Evolutionary conservation across 1,140 invertebrate genomes (phyloP).

Genomic region (Bombus waltoni): DNA sequence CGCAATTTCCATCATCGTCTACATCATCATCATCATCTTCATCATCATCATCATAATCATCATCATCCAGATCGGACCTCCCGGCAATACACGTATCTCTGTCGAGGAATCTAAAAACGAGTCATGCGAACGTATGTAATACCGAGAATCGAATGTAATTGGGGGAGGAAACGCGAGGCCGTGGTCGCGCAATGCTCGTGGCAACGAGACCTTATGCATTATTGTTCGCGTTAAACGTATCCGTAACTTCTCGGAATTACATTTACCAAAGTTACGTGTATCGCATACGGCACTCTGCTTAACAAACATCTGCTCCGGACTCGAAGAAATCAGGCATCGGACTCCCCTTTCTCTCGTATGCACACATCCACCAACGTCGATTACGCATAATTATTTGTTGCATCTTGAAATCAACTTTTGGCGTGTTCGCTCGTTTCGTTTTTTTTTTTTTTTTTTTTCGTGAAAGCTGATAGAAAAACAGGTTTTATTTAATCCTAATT

Average conservation of each 20-base stretch:
- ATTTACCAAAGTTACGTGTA: conserved; percentile 37
- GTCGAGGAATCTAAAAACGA: conserved; percentile 57
- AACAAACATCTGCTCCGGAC: conserved; percentile 47
- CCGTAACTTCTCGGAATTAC: conserved; percentile 46
- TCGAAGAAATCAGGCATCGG: conserved; percentile 31
- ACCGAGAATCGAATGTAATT: conserved; percentile 59
- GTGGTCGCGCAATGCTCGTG: conserved; percentile 25
- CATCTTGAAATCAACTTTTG: not conserved
- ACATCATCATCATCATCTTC: conserved; percentile 57
- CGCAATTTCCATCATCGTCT: conserved; percentile 52
- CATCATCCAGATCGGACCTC: conserved; percentile 64
- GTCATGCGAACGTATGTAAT: conserved; percentile 54
- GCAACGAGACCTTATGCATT: conserved; percentile 27
- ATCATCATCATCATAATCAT: conserved; percentile 58
- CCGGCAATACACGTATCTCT: conserved; percentile 54
- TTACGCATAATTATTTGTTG: conserved; percentile 45
- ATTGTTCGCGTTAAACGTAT: conserved; percentile 55
- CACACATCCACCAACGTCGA: conserved; percentile 10
- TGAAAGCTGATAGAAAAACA: not conserved
- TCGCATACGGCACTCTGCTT: conserved; percentile 26
- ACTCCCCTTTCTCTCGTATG: not conserved
- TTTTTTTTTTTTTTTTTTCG: no score
- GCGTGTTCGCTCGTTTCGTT: not conserved
- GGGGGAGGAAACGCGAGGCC: conserved; percentile 49
- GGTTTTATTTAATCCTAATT: not conserved